phyloP scores from a whole-genome alignment of 2,888 invertebrate genomes.

The Plebejus anna region DNA sequence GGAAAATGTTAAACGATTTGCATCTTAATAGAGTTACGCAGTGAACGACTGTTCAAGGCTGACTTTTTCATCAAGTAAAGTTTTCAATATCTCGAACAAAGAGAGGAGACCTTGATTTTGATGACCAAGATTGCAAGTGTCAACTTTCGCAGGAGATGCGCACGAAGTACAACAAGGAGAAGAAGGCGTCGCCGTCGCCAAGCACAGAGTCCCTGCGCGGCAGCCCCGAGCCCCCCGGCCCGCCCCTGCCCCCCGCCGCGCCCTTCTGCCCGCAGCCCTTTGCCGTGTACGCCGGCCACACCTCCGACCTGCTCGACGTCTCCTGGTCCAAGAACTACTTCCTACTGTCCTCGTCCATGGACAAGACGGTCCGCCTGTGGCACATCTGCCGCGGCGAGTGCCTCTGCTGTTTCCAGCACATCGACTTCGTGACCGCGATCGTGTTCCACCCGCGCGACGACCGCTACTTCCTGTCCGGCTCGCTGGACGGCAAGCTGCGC shows the following conservation, averaged over 20 bases:
- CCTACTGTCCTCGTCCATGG: constrained; percentile 98
- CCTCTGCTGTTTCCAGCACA: constrained; percentile 98
- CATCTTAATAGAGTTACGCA: constrained; percentile 59
- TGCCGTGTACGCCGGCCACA: constrained; percentile 96
- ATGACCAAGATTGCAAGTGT: no score
- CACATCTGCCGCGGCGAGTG: constrained; percentile 98
- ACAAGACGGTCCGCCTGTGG: constrained; percentile 97
- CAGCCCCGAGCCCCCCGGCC: constrained; percentile 77
- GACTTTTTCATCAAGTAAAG: no score
- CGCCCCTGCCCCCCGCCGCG: constrained; percentile 79
- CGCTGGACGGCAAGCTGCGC: constrained; percentile 97
- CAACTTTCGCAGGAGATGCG: constrained; percentile 92
- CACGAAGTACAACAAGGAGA: constrained; percentile 94
- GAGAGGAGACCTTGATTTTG: no score
- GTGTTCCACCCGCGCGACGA: constrained; percentile 97
- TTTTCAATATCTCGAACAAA: no score
- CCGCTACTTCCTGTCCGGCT: constrained; percentile 96
- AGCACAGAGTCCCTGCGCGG: constrained; percentile 90
- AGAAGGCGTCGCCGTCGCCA: constrained; percentile 94
- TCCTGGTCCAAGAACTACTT: constrained; percentile 99
- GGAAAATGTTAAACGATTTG: neutral
- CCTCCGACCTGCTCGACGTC: constrained; percentile 96
- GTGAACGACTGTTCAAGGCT: no score
- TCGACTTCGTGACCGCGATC: constrained; percentile 99
- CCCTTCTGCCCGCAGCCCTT: constrained; percentile 95